Conservation (phyloP, 2,113 vertebrate species). For the Miniopterus natalensis region DNA sequence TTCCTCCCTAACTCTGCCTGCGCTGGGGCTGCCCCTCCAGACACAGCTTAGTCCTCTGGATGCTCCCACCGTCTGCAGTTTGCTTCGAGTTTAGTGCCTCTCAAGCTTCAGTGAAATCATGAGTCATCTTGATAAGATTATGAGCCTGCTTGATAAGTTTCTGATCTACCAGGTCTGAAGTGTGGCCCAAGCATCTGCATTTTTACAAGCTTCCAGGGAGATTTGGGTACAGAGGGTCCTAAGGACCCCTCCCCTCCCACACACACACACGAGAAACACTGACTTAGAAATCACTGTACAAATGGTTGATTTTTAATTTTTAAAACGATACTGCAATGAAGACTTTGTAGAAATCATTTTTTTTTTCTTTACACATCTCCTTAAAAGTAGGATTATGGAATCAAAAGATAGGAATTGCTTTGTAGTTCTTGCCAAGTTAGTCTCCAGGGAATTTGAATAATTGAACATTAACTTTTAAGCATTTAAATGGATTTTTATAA, state of each 20-base stretch:
- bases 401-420: conserved; percentile 31
- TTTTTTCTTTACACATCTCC: conserved; percentile 34
- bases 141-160: neutral
- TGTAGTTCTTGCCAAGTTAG: conserved; percentile 16
- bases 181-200: neutral
- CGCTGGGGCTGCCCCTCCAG: neutral
- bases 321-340: neutral
- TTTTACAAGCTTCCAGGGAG: neutral
- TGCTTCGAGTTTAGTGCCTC: neutral
- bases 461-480: conserved; percentile 32
- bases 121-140: neutral
- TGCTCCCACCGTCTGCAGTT: neutral
- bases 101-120: neutral
- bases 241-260: neutral
- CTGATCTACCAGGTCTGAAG: neutral
- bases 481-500: conserved; percentile 50
- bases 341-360: neutral
- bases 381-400: neutral
- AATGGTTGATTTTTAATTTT: neutral
- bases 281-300: neutral
- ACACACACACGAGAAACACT: neutral
- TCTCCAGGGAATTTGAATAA: conserved; percentile 48
- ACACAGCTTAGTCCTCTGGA: neutral
- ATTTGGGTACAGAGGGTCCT: neutral
- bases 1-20: neutral